Evolutionary conservation across 2,113 vertebrate species (phyloP).

Genomic region (Dunckerocampus dactyliophorus): DNA sequence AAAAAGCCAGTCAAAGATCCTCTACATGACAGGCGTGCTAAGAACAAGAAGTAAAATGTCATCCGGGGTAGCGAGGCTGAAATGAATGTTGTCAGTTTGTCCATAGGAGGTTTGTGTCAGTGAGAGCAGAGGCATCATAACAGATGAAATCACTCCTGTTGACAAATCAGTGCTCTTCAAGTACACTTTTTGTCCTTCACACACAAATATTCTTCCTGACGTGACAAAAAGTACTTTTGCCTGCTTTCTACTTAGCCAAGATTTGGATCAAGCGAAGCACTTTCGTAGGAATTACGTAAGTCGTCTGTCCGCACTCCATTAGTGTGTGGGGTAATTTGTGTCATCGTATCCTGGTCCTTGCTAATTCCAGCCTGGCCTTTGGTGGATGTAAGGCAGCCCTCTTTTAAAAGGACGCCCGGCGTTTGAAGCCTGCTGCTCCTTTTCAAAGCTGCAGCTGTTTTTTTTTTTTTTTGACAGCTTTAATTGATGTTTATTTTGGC

Average conservation of each 20-base stretch:
- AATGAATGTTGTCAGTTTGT: no score
- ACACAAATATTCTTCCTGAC: background rate
- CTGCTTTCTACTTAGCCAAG: background rate
- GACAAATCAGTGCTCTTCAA: no score
- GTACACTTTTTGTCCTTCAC: no score
- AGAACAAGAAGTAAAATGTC: no score
- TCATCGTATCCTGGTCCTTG: conserved; percentile 48
- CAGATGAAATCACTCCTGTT: no score
- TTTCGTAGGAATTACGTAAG: conserved; percentile 14
- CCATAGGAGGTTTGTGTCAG: no score
- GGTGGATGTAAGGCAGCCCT: conserved; percentile 58
- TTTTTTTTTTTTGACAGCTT: conserved; percentile 72
- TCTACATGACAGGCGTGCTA: no score
- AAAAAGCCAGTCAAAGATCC: no score
- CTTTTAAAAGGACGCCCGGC: conserved; percentile 63
- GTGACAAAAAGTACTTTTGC: conserved; percentile 16
- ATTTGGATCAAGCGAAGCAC: background rate
- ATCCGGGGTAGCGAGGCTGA: no score
- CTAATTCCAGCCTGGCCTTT: conserved; percentile 74
- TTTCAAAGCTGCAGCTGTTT: conserved; percentile 83
- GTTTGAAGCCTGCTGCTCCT: conserved; percentile 78
- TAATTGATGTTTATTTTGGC: conserved; percentile 84
- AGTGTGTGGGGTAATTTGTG: conserved; percentile 51
- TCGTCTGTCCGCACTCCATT: conserved; percentile 47
- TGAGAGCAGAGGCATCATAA: no score